A percentile compares a stretch with the other conserved stretches of the same genome.
Conservation (phyloP, 92 coral and sea anemone species). For the Zoanthus gigantus region DNA sequence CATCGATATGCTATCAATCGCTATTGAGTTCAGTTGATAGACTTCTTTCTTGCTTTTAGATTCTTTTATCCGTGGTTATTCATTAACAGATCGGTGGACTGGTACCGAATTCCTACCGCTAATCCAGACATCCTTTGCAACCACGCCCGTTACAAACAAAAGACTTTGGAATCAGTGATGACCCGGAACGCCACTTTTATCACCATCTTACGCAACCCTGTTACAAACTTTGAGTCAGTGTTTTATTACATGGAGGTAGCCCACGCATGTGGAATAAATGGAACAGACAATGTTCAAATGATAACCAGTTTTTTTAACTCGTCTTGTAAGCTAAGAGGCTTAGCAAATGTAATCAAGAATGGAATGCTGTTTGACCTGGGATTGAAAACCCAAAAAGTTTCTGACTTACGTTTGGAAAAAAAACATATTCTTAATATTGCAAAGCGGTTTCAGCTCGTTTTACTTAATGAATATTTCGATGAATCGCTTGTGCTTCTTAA, state of each 20-base stretch:
- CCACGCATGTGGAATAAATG: slow-evolving; percentile 74
- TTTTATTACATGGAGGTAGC: slow-evolving; percentile 91
- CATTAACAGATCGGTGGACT: slow-evolving; percentile 5
- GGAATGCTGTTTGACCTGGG: slow-evolving; percentile 96
- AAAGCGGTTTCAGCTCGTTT: slow-evolving; percentile 78
- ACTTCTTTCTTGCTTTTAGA: not conserved
- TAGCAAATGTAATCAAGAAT: slow-evolving; percentile 77
- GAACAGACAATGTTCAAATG: slow-evolving; percentile 73
- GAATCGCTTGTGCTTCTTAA: slow-evolving; percentile 87
- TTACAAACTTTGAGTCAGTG: slow-evolving; percentile 87
- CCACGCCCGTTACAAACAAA: slow-evolving; percentile 87
- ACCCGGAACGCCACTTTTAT: slow-evolving; percentile 85
- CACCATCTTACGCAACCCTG: slow-evolving; percentile 92
- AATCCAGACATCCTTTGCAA: slow-evolving; percentile 87
- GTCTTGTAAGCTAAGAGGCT: slow-evolving; percentile 75
- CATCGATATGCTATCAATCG: not conserved
- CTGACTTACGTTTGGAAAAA: slow-evolving; percentile 48
- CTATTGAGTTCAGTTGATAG: not conserved
- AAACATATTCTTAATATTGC: slow-evolving; percentile 57
- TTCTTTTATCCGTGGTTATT: slow-evolving; percentile 29
- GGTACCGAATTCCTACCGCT: slow-evolving; percentile 21
- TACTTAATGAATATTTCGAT: slow-evolving; percentile 83
- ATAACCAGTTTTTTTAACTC: slow-evolving; percentile 75
- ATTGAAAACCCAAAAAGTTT: slow-evolving; percentile 68
- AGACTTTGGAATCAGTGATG: slow-evolving; percentile 76